Evolutionary conservation across 2,888 invertebrate species (phyloP).

Genomic region (Schrankia costaestrigalis): DNA sequence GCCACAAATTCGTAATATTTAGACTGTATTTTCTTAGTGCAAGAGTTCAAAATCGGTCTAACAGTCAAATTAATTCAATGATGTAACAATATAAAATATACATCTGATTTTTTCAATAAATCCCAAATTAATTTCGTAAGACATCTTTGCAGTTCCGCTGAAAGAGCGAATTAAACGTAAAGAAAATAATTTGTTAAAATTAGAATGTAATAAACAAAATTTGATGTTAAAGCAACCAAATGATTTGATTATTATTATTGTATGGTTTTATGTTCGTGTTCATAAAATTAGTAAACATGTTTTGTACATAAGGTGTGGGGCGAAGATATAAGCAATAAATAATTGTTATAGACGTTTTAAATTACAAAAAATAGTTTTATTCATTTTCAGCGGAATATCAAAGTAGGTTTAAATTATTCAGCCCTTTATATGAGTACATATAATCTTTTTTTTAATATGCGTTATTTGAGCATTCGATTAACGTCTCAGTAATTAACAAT

Average conservation of each 20-base stretch:
- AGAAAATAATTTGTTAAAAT: slow-evolving; percentile 11
- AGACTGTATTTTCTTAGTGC: too few relatives aligned
- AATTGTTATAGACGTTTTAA: too few relatives aligned
- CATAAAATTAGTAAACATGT: slow-evolving; percentile 5
- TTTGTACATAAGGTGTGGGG: slow-evolving; percentile 12
- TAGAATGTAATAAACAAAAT: slow-evolving; percentile 2
- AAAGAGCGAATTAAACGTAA: slow-evolving; percentile 11
- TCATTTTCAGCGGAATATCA: slow-evolving; percentile 24
- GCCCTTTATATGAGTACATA: too few relatives aligned
- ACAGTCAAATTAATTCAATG: slow-evolving; percentile 14
- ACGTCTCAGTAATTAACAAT: not conserved
- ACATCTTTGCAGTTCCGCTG: slow-evolving; percentile 28
- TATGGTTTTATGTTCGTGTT: slow-evolving; percentile 6
- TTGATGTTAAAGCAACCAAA: slow-evolving; percentile 2
- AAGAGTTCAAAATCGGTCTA: too few relatives aligned
- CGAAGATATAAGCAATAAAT: slow-evolving; percentile 26
- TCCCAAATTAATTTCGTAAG: slow-evolving; percentile 21
- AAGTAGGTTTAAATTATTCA: too few relatives aligned
- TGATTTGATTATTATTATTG: slow-evolving; percentile 7
- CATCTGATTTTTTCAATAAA: slow-evolving; percentile 16
- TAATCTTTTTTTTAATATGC: too few relatives aligned
- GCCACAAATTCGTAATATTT: too few relatives aligned
- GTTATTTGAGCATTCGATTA: too few relatives aligned
- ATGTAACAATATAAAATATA: slow-evolving; percentile 11
- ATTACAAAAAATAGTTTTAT: too few relatives aligned